Base-by-base conservation (phyloP, 2,888 invertebrate genomes). In the Myopa testacea region DNA sequence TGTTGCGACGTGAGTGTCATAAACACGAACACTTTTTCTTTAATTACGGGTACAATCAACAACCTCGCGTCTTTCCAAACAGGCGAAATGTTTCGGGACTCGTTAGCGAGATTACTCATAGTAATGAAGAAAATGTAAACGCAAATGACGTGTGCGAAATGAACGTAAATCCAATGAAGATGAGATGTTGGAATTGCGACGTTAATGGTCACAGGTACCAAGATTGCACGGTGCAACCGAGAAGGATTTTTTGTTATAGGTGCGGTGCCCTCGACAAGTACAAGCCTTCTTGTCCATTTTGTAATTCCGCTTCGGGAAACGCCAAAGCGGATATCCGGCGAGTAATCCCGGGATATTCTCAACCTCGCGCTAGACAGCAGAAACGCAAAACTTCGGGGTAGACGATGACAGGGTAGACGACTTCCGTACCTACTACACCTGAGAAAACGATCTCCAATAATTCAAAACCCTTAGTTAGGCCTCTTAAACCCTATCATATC, bases 171-270 rank as follows among this genome's bases (percentile, higher is more conserved):
- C 26, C 26, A 26, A 26, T 26, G 26, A 26, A 58, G 6, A 70
- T 58, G 0, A 63, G 58, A 52, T 76, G 78, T 69, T 78, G 78
- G 76, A 78, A 78, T 62, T 78, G 76, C 19, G 73, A 73, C 8
- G 45, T 4, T 4, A 10, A 16, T 7, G 78, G 76, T 40, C 76
- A 76, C 40, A 73, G 55, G 16, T 78, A 78, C 26, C 78, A 76
- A 38, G 76, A 76, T 40, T 76, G 76, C 26, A 63, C 34, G 4
- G 7, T 76, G 1, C 5, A 62, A 16, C 60, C 68, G 6, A 63
- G 78, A 12, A 58, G 76, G 7, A 62, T 78, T 4, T 78, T 78
- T 19, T 78, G 78, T 55, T 78, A 78, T 58, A 2, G 26, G 26
- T 26, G 26, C 26, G 26, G 26, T 26, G 26, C 26, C 26, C 26